Percentiles rank a stretch among this genome's conserved stretches.
These are phyloP conservation scores for Agrotis exclamationis DNA, from an alignment of 2,888 invertebrate genomes.

Conservation along the genomic window DNA sequence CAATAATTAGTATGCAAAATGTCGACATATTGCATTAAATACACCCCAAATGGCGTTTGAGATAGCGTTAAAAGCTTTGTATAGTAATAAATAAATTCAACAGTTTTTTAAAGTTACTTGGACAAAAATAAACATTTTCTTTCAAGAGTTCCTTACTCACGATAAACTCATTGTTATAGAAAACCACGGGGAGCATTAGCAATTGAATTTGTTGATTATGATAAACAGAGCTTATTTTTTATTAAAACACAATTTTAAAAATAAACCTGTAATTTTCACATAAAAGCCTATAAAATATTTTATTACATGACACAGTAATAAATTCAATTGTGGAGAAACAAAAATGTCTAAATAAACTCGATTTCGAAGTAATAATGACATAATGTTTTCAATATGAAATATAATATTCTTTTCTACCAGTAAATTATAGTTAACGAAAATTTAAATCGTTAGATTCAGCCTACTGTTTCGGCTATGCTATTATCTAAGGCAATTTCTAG, in stretches of 20 bases:
- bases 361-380: slow-evolving; percentile 15
- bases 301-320: slow-evolving; percentile 3
- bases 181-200: not conserved
- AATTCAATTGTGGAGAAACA: slow-evolving; percentile 18
- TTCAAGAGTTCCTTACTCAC: not conserved
- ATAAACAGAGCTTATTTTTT: not conserved
- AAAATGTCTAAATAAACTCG: slow-evolving; percentile 11
- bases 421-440: not conserved
- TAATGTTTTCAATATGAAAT: slow-evolving; percentile 12
- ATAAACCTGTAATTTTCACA: too few relatives aligned
- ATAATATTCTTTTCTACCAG: not conserved
- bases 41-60: not conserved
- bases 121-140: not conserved
- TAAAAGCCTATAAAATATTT: slow-evolving; percentile 1
- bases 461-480: too few relatives aligned
- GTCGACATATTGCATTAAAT: not conserved
- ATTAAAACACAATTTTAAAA: not conserved
- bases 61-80: slow-evolving; percentile 8
- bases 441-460: too few relatives aligned
- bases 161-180: not conserved
- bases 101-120: not conserved
- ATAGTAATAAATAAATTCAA: slow-evolving; percentile 31
- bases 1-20: slow-evolving; percentile 18
- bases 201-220: not conserved
- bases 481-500: too few relatives aligned